Conservation (phyloP, 1,140 invertebrate species). For the Hyles euphorbiae region DNA sequence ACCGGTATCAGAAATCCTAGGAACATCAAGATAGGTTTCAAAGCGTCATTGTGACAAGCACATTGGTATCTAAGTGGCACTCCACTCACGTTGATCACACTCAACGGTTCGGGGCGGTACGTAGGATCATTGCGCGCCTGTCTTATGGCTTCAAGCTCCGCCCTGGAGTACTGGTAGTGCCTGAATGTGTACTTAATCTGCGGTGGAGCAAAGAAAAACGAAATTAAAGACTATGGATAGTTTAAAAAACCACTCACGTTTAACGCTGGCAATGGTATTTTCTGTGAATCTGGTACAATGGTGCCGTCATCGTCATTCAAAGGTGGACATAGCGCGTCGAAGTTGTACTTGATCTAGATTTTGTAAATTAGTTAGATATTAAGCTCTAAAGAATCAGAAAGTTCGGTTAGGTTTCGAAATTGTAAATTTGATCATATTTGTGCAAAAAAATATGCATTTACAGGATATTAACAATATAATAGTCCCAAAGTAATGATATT, state of each 20-base stretch:
- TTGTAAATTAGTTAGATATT: slow-evolving; percentile 20
- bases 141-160: slow-evolving; percentile 72
- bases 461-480: no score
- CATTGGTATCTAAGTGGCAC: not conserved
- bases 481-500: no score
- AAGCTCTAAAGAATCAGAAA: not conserved
- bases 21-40: not conserved
- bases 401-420: no score
- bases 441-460: no score
- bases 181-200: slow-evolving; percentile 80
- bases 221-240: slow-evolving; percentile 21
- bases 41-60: no score
- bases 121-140: slow-evolving; percentile 76
- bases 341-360: slow-evolving; percentile 79
- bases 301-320: slow-evolving; percentile 77
- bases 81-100: slow-evolving; percentile 80
- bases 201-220: slow-evolving; percentile 39
- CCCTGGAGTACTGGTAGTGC: slow-evolving; percentile 76
- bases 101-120: slow-evolving; percentile 77
- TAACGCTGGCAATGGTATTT: slow-evolving; percentile 81
- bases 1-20: not conserved
- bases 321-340: slow-evolving; percentile 80
- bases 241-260: slow-evolving; percentile 78
- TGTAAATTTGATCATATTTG: no score
- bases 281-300: slow-evolving; percentile 71